Base-by-base conservation (phyloP, 2,888 invertebrate species). In the Drosophila nr. medialis region DNA sequence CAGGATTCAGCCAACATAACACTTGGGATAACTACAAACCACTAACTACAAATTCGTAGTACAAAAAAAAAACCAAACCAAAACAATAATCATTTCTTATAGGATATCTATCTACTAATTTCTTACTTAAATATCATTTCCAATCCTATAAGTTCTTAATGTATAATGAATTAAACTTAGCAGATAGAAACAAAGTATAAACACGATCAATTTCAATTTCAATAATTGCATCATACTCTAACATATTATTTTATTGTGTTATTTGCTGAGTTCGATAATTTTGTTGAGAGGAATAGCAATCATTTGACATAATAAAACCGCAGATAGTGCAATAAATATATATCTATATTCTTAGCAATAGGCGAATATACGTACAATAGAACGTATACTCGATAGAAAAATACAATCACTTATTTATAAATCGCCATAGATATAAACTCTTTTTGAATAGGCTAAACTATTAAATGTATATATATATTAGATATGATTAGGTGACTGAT, bases 341-440 rank as follows among this genome's bases (percentile, higher is more conserved):
- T 18, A 45, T 4, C 21, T 38, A 32, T 50, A 56, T 30, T 7
- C 24, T 4, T 63, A 56, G 42, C 45, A 30, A 32, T 55, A 55
- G 21, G 27, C 27, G 10, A 18, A 4, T 18, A 32, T 49, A 24
- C 49, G 54, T 40, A 67, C 49, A 27, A 15, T 67, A 67, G 65
- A 30, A 24, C 65, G 67, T 67, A 27, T 34, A 32, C 11, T 27
- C 32, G 34, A 67, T 67, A 42, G 38, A 18, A 30, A 21, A 24
- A 45, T 45, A 8, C 2, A 45, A 45, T 45, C 45, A 45, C 45
- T 15, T 15, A 45, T 45, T 45, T 21, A 2, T 13, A 45, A n/a
- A 27, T 38, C 38, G 1, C 21, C n/a, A 32, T 21, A 62, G 30
- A 29, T 38, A 24, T n/a, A 11, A 29, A 8, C 13, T 63, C 15